phyloP scores from a whole-genome alignment of 1,140 invertebrate genomes.

The Octopus sinensis region DNA sequence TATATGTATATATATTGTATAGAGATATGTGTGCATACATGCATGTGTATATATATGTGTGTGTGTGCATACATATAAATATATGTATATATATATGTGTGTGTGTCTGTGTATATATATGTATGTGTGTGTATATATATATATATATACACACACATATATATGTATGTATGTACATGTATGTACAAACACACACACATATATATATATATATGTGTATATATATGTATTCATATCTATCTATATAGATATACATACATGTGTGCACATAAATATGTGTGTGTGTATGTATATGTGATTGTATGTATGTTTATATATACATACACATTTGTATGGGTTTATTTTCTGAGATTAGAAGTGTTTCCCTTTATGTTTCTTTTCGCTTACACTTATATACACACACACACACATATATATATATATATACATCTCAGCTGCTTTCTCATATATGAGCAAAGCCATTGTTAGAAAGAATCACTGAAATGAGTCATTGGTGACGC shows the following conservation, averaged over 20 bases:
- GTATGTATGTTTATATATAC: too few species aligned
- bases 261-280: background rate
- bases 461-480: too few species aligned
- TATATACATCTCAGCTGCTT: background rate
- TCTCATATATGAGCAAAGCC: too few species aligned
- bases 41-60: background rate
- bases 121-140: background rate
- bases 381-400: background rate
- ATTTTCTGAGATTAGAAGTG: too few species aligned
- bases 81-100: background rate
- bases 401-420: background rate
- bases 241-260: background rate
- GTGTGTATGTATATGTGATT: too few species aligned
- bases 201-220: background rate
- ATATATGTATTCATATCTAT: background rate
- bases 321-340: too few species aligned
- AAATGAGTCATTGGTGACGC: too few species aligned
- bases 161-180: background rate
- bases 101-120: background rate
- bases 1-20: background rate
- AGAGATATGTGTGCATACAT: background rate
- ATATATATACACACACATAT: background rate
- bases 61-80: background rate
- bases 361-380: too few species aligned
- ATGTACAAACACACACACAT: background rate